Evolutionary conservation across 35 echinoderm and acorn worm genomes (phyloP).

Genomic region (Apostichopus japonicus): DNA sequence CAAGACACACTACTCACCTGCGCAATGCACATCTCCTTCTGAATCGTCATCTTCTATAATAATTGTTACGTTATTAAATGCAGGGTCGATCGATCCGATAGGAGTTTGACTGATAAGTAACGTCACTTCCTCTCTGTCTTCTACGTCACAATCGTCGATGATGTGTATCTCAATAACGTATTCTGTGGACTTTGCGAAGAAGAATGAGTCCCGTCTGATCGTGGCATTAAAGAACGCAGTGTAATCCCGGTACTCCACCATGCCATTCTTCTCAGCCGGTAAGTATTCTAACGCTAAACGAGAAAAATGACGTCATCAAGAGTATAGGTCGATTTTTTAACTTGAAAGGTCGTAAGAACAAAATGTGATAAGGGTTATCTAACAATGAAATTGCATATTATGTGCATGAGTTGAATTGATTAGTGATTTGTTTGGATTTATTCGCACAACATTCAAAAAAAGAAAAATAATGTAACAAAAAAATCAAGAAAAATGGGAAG

Average conservation of each 20-base stretch:
- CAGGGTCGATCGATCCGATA: neutral
- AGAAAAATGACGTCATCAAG: neutral
- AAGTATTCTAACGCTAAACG: neutral
- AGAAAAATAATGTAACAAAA: no score
- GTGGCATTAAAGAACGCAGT: constrained; percentile 24
- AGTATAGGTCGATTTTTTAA: no score
- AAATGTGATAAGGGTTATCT: no score
- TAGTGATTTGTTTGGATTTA: no score
- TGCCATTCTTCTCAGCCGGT: constrained; percentile 8
- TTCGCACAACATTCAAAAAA: no score
- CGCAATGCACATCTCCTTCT: neutral
- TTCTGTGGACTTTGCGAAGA: neutral
- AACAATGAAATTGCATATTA: no score
- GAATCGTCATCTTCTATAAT: constrained; percentile 4
- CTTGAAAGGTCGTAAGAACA: no score
- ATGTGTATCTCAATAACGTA: neutral
- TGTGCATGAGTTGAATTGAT: no score
- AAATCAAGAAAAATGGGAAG: no score
- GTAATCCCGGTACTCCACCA: constrained; percentile 39
- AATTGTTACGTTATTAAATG: neutral
- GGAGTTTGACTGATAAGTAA: neutral
- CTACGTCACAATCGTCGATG: constrained; percentile 41
- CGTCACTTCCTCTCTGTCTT: neutral
- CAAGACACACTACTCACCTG: neutral
- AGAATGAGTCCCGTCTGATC: neutral